Evolutionary conservation across 2,888 invertebrate genomes (phyloP), one percentile per base, ranked within the genome.

Genomic region (Eretmocerus hayati): DNA sequence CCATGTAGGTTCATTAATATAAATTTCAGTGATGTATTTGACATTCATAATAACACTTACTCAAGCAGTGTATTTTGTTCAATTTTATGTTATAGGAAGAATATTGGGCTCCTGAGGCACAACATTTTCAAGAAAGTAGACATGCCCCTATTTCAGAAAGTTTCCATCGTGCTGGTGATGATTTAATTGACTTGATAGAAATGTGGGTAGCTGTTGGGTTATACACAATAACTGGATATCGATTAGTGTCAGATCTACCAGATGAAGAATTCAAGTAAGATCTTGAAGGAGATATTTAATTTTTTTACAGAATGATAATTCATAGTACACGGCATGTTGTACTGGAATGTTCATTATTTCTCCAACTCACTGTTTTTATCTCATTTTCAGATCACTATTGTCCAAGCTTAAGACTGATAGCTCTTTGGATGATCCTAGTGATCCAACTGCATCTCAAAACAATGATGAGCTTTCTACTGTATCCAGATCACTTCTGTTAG

Each of bases 21-120:
- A 35, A 5, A 3, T 35, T 42, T 16, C 15, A 43, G 1, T 40
- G 35, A 42, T 36, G 8, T 11, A 26, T 11, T 26, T 26, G 8
- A 26, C 11, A 9, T 22, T 42, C 2, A 32, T 5, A 39, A 40
- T 32, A n/a, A 26, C 21, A 4, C 38, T 33, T 30, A 11, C 26
- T 19, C 13, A 26, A 38, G n/a, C 19, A 11, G 11, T n/a, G n/a
- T 32, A 38, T 33, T 41, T 32, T 47, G 41, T 18, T 19, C 35
- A 31, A 13, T 39, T 52, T 38, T 41, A 9, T 18, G 51, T 59
- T 57, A 1, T 45, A 79, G 69, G 71, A 71, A 32, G 77, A 81
- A 60, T 85, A 85, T 67, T 85, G 85, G 85, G 68, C 74, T 40
- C 73, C 75, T 50, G 78, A 83, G 62, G 75, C 73, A 51, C 62